Conservation (phyloP, 2,888 invertebrate species). For the Erannis defoliaria region DNA sequence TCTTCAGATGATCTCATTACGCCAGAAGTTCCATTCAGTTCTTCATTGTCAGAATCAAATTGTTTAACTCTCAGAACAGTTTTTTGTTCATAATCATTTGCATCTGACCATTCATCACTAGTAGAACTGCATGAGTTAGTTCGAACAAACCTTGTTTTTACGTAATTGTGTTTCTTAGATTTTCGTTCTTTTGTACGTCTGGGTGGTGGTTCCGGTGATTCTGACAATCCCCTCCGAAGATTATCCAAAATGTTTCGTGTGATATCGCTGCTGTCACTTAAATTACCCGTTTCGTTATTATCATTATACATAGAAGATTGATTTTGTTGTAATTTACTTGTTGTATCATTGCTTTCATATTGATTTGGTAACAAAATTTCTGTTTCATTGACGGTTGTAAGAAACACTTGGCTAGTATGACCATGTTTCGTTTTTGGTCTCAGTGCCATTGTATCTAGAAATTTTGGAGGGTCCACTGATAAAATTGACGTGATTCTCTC, state of each 20-base stretch:
- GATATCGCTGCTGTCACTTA: constrained; percentile 79
- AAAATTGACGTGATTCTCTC: constrained; percentile 74
- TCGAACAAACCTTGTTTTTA: constrained; percentile 81
- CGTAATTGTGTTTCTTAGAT: constrained; percentile 81
- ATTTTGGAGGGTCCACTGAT: constrained; percentile 85
- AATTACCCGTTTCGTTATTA: constrained; percentile 69
- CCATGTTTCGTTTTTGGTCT: constrained; percentile 88
- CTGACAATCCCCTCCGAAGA: constrained; percentile 74
- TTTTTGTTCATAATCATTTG: constrained; percentile 80
- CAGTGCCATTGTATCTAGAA: constrained; percentile 94
- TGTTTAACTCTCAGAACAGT: constrained; percentile 78
- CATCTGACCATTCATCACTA: constrained; percentile 84
- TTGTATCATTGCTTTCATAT: constrained; percentile 44
- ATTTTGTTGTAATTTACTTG: constrained; percentile 30
- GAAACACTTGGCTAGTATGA: constrained; percentile 88
- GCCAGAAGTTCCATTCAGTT: constrained; percentile 56
- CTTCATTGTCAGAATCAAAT: constrained; percentile 82
- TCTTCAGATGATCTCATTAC: constrained; percentile 64
- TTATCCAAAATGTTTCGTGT: constrained; percentile 74
- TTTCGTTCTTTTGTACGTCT: constrained; percentile 74
- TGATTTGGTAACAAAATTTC: constrained; percentile 54
- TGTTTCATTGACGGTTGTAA: constrained; percentile 73
- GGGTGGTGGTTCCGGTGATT: constrained; percentile 82
- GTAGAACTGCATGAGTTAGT: constrained; percentile 80
- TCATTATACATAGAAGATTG: constrained; percentile 46